phyloP scores from a whole-genome alignment of 2,888 invertebrate genomes.

The Meloe dianella region DNA sequence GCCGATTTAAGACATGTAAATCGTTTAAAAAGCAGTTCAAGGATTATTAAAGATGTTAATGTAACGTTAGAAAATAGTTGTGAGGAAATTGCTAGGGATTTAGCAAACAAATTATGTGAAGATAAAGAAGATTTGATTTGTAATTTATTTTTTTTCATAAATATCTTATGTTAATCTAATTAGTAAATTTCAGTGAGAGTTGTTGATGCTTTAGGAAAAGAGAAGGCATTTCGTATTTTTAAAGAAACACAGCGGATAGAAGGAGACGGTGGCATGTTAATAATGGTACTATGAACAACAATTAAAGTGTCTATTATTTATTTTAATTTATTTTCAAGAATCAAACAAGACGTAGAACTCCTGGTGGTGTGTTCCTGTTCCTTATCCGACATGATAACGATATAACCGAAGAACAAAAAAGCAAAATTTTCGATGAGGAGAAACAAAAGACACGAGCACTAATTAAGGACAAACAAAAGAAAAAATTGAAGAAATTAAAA shows the following conservation, averaged over 20 bases:
- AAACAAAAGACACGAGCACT: conserved; percentile 64
- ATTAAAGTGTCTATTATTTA: conserved; percentile 13
- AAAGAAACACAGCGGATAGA: conserved; percentile 83
- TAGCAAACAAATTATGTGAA: conserved; percentile 75
- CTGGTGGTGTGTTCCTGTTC: conserved; percentile 85
- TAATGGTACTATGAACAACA: conserved; percentile 65
- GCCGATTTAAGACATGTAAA: conserved; percentile 65
- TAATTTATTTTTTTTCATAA: conserved; percentile 56
- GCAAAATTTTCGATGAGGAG: conserved; percentile 73
- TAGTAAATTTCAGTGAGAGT: conserved; percentile 69
- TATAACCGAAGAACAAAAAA: conserved; percentile 70
- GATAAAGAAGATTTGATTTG: conserved; percentile 76
- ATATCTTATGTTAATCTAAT: conserved; percentile 17
- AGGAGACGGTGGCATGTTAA: conserved; percentile 84
- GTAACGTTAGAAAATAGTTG: conserved; percentile 62
- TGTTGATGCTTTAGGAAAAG: conserved; percentile 73
- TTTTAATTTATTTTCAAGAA: conserved; percentile 61
- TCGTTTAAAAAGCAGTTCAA: conserved; percentile 57
- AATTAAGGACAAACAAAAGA: conserved; percentile 64
- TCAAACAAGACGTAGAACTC: conserved; percentile 79
- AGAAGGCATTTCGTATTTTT: conserved; percentile 76
- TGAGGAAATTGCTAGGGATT: conserved; percentile 72
- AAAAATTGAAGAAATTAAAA: conserved; percentile 72
- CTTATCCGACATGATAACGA: conserved; percentile 76
- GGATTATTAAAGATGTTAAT: conserved; percentile 66